phyloP scores from a whole-genome alignment of 2,888 invertebrate species.

The Mycalesis mineus region DNA sequence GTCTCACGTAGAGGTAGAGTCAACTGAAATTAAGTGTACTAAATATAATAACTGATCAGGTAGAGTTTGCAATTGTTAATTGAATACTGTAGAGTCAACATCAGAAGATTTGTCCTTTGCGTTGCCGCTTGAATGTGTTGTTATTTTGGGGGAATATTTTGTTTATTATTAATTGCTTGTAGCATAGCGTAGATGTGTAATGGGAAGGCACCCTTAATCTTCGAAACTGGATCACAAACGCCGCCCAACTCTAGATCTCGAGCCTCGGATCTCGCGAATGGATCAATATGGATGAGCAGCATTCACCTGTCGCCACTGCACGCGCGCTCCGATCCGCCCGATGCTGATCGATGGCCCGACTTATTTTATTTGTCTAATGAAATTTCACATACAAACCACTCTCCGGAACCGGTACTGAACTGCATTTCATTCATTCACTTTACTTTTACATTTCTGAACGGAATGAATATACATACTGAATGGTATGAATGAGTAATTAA shows the following conservation, averaged over 20 bases:
- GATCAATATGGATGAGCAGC: conserved; percentile 69
- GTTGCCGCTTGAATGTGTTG: too few relatives aligned
- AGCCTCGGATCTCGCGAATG: conserved; percentile 27
- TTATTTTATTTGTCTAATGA: conserved; percentile 32
- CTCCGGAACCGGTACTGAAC: not conserved
- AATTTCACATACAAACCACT: conserved; percentile 7
- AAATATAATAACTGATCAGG: too few relatives aligned
- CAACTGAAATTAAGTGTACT: too few relatives aligned
- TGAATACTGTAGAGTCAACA: too few relatives aligned
- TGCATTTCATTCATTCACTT: conserved; percentile 3
- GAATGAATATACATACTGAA: not conserved
- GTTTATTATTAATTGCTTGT: too few relatives aligned
- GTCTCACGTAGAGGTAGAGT: too few relatives aligned
- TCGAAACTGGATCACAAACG: conserved; percentile 52
- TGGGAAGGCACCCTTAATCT: conserved; percentile 34
- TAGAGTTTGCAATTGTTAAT: too few relatives aligned
- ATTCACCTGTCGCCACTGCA: conserved; percentile 63
- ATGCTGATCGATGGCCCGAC: conserved; percentile 28
- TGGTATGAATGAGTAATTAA: too few relatives aligned
- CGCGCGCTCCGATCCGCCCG: conserved; percentile 19
- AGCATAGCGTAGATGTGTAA: too few relatives aligned
- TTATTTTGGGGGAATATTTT: too few relatives aligned
- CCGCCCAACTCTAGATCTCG: conserved; percentile 20
- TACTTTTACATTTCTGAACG: not conserved
- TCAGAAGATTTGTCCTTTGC: too few relatives aligned